Percentiles rank a stretch among this genome's conserved stretches.
These are phyloP conservation scores for Coreius guichenoti DNA, from an alignment of 2,797 vertebrate genomes.

Conservation along the genomic window DNA sequence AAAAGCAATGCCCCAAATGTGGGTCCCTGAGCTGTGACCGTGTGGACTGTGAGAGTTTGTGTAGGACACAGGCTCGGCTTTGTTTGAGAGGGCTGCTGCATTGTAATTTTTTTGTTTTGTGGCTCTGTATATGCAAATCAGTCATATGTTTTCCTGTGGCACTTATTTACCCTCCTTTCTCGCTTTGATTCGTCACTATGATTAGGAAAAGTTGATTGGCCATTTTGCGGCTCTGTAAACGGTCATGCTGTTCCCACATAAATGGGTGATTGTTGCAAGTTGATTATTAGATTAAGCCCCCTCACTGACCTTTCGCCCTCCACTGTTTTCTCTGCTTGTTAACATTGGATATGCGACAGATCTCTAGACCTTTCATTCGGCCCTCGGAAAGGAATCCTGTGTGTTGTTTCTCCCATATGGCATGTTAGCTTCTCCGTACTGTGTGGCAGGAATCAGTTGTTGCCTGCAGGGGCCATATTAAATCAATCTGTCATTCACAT, in stretches of 20 bases:
- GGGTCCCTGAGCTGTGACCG: conserved; percentile 56
- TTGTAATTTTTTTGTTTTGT: conserved; percentile 58
- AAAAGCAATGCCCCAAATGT: conserved; percentile 59
- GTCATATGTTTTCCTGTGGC: conserved; percentile 44
- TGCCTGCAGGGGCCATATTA: conserved; percentile 15
- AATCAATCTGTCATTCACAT: conserved; percentile 32
- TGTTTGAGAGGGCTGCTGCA: conserved; percentile 57
- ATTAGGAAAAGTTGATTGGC: conserved; percentile 59
- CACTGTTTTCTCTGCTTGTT: conserved; percentile 55
- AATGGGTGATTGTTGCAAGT: conserved; percentile 56
- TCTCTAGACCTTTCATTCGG: conserved; percentile 11
- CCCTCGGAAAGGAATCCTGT: conserved; percentile 31
- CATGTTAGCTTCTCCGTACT: conserved; percentile 39
- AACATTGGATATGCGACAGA: conserved; percentile 37
- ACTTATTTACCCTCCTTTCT: conserved; percentile 53
- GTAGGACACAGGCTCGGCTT: conserved; percentile 63
- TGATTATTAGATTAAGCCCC: conserved; percentile 58
- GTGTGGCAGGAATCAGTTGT: conserved; percentile 19
- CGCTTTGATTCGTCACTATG: conserved; percentile 58
- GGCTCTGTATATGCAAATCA: conserved; percentile 39
- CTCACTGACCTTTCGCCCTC: conserved; percentile 50
- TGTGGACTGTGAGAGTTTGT: conserved; percentile 18
- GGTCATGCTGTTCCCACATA: conserved; percentile 55
- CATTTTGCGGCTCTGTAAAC: conserved; percentile 41
- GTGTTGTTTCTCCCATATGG: conserved; percentile 23